Evolutionary conservation across 2,113 vertebrate genomes (phyloP), one percentile per base, ranked within the genome.

Genomic region (Danionella cerebrum): DNA sequence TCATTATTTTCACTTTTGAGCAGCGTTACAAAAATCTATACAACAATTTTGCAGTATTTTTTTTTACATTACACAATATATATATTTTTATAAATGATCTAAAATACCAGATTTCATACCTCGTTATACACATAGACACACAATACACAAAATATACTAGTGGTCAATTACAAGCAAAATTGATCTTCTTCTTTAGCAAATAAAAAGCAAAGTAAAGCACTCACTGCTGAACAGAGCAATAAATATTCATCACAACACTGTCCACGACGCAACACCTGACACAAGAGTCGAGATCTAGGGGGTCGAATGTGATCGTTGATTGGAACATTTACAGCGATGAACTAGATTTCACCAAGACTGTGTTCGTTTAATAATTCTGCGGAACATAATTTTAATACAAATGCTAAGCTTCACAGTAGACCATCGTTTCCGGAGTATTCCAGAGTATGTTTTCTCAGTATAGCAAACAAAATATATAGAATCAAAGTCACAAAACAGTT

Each of bases 21-120:
- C 64, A 69, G 27, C 60, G 63, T 73, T 73, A 78, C 76, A 75
- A 73, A 78, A 76, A 75, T 71, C 70, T 69, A 69, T 69, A 73
- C 53, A 71, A 75, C 64, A 62, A 53, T 55, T 54, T 51, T 63
- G 14, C 39, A 67, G 44, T 36, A 29, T 36, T 50, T n/a, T n/a
- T n/a, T n/a, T n/a, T 53, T 36, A 65, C 60, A 66, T 60, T 1
- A 72, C 62, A 69, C 6, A 47, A 33, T 27, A n/a, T n/a, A n/a
- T n/a, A n/a, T n/a, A 31, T 36, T 27, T 53, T 45, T 38, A 69
- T 19, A 51, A 41, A 38, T 59, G 16, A 73, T 53, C 18, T 27
- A 51, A 51, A 73, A 41, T 11, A 54, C 10, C 31, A 14, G 21
- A 54, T 31, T 9, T 29, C 12, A 42, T 38, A 29, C 41, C 27